Base-by-base conservation (phyloP, 2,888 invertebrate genomes). In the Chymomyza fuscimana region DNA sequence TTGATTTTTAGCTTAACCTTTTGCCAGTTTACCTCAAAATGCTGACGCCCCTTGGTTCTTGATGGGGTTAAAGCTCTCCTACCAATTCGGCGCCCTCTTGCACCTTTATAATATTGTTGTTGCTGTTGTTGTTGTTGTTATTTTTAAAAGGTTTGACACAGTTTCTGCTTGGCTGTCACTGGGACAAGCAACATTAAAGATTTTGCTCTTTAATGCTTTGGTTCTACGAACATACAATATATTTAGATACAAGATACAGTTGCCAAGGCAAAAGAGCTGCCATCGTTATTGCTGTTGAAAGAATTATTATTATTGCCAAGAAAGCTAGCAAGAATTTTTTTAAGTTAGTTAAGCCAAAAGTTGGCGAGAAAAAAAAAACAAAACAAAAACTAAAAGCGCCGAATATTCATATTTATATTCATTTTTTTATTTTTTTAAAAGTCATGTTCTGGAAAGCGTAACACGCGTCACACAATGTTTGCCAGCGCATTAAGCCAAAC, bases 401-500 rank as follows among this genome's bases (percentile, higher is more conserved):
- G 52, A 70, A 19, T 54, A 58, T 46, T 46, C 40, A 46, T 10
- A 46, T 46, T 12, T 2, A 46, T 32, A 32, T 7, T 32, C 7
- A 7, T 32, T 9, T 25, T 25, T 4, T 25, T 25, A 4, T 4
- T 25, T 36, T 72, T 64, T 67, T 64, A 65, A 73, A 15, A 85
- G 83, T 83, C 83, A 87, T 83, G 87, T 83, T 83, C 83, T 83
- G 82, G 87, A 83, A 83, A 83, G 83, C 83, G 83, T 82, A 87
- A 83, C 83, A 82, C 77, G 72, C 66, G 15, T 58, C 71, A 61
- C 40, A 54, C 54, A 60, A 60, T 58, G 58, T 54, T 54, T 54
- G 54, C 7, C 66, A 63, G 62, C 62, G 69, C 59, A 36, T 56
- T 73, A 67, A 62, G 63, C 58, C 62, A 54, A 22, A 59, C 40